phyloP scores from a whole-genome alignment of 2,797 vertebrate species.

The Hylomyscus alleni region DNA sequence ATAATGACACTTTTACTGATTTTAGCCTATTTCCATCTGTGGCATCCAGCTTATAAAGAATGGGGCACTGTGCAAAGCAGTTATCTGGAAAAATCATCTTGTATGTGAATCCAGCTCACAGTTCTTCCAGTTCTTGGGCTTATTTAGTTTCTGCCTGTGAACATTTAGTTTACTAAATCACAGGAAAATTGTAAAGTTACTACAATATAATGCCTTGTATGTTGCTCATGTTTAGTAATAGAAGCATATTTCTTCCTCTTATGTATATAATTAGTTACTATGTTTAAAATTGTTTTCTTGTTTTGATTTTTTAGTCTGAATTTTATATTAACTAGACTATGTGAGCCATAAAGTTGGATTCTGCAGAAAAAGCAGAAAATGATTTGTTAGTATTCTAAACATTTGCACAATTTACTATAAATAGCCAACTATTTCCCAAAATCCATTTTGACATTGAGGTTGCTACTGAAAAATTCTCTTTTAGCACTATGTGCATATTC shows the following conservation, averaged over 20 bases:
- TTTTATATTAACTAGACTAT: not conserved
- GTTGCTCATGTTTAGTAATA: not conserved
- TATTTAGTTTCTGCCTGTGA: not conserved
- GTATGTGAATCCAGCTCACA: not conserved
- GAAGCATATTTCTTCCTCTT: not conserved
- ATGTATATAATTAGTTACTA: not conserved
- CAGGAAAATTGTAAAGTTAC: not conserved
- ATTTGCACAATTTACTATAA: not conserved
- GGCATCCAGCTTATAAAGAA: not conserved
- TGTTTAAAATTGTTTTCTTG: not conserved
- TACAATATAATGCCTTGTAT: not conserved
- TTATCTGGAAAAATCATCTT: not conserved
- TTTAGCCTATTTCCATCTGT: constrained; percentile 11
- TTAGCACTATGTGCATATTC: not conserved
- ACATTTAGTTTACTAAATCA: not conserved
- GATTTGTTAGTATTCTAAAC: not conserved
- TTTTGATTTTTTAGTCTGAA: not conserved
- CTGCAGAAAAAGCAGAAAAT: not conserved
- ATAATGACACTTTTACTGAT: not conserved
- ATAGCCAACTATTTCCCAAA: not conserved
- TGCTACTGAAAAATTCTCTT: constrained; percentile 1
- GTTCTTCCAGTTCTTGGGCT: not conserved
- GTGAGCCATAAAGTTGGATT: not conserved
- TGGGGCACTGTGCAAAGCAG: not conserved
- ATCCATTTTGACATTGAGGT: constrained; percentile 27